Conservation (phyloP, 2,888 invertebrate species). For the Drosophila macrospina region DNA sequence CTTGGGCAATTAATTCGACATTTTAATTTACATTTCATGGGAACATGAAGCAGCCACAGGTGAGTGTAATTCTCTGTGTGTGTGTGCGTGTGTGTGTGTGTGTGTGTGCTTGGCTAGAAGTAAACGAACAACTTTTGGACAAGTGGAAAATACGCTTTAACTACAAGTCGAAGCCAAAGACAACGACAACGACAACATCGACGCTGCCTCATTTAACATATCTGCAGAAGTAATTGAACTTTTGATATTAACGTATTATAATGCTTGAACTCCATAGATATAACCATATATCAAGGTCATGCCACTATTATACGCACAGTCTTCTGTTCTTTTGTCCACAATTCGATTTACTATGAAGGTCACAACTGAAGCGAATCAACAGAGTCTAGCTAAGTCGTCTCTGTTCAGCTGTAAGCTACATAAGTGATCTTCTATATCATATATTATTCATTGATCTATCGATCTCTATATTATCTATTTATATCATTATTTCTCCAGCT, state of each 20-base stretch:
- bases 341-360: background rate
- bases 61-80: conserved; percentile 44
- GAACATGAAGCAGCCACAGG: conserved; percentile 61
- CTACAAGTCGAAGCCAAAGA: conserved; percentile 7
- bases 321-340: conserved; percentile 2
- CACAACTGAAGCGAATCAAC: background rate
- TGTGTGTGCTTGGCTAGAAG: conserved; percentile 28
- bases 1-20: conserved; percentile 75
- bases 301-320: background rate
- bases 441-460: no score
- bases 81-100: background rate
- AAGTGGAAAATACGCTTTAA: conserved; percentile 35
- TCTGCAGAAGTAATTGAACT: conserved; percentile 39
- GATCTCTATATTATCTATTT: no score
- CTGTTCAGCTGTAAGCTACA: no score
- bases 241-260: conserved; percentile 21
- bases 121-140: conserved; percentile 57
- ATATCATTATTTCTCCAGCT: no score
- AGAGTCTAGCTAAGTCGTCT: no score
- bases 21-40: conserved; percentile 77
- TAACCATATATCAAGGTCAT: conserved; percentile 21
- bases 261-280: conserved; percentile 12
- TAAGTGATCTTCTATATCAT: no score
- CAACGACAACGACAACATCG: conserved; percentile 9
- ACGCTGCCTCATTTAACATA: conserved; percentile 17